Conservation (phyloP, 2,113 vertebrate genomes). For the Oxyura jamaicensis region DNA sequence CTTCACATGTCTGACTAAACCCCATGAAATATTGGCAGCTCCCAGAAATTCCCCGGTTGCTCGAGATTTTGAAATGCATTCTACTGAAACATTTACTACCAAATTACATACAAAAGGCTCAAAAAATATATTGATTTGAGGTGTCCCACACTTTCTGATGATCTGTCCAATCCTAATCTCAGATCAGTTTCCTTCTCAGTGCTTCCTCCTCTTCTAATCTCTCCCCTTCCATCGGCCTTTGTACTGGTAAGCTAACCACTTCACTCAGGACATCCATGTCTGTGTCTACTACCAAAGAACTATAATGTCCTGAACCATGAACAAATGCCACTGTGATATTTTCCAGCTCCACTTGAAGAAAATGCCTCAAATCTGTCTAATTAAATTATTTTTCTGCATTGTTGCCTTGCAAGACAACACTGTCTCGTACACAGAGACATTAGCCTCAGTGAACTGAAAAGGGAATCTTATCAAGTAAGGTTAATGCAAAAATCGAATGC, state of each 20-base stretch:
- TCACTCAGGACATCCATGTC: not conserved
- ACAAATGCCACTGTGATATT: not conserved
- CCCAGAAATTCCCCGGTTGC: not conserved
- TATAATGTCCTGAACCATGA: not conserved
- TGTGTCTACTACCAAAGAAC: not conserved
- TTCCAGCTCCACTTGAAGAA: not conserved
- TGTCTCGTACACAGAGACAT: not conserved
- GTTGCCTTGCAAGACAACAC: not conserved
- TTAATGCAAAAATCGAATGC: not conserved
- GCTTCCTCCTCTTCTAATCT: not conserved
- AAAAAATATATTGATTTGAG: not conserved
- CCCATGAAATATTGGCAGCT: not conserved
- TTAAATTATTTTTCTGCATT: slow-evolving; percentile 16
- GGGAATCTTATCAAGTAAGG: not conserved
- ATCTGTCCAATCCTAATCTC: not conserved
- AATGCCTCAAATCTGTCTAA: not conserved
- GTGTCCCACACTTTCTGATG: not conserved
- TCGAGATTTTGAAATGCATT: not conserved
- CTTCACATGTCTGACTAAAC: not conserved
- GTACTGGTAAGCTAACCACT: not conserved
- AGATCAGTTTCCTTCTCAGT: not conserved
- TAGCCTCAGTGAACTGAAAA: not conserved
- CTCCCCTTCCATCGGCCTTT: not conserved
- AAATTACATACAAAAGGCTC: not conserved
- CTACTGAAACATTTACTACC: not conserved